Evolutionary conservation across 2,113 vertebrate species (phyloP), one percentile per base, ranked within the genome.

Genomic region (Dipodomys stephensi): DNA sequence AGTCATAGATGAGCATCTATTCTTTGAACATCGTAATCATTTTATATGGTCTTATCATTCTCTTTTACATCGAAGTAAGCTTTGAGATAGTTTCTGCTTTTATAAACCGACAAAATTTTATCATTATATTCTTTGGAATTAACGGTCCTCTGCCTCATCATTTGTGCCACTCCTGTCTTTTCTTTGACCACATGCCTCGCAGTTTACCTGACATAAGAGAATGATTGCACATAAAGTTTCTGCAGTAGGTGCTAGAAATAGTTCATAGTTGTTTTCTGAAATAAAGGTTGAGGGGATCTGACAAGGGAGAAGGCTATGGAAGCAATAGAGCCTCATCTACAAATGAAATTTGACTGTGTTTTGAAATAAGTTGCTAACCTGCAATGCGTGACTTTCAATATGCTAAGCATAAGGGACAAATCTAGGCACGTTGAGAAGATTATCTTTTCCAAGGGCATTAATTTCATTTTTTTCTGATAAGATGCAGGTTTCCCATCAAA

Each of bases 341-440:
- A 83, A 23, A 39, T 69, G 87, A 90, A 93, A 91, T 83, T 87
- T 5, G 3, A 80, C 49, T 68, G 20, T 19, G 83, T 71, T 84
- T 90, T 76, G 19, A 69, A 95, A 87, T 35, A 87, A 85, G 77
- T n/a, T 87, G n/a, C 73, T 96, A 65, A 97, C 93, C 84, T 96
- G 81, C 35, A 95, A 94, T 83, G 16, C 84, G 19, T 86, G 10
- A 82, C 95, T 95, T 95, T 93, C 94, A 88, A 92, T 83, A 92
- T 90, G 69, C 23, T 82, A 82, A 93, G 35, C 44, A 77, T 53
- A 39, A 35, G 85, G 32, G 67, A 85, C 44, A 87, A 82, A 96
- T 87, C 95, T 94, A 95, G n/a, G 49, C 84, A 87, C 73, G 91
- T 92, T 74, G 65, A 78, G 89, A 93, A 68, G 92, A 79, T 0